These are phyloP conservation scores for Oscheius sp. DNA, from an alignment of 2,888 invertebrate genomes.

Conservation along the genomic window DNA sequence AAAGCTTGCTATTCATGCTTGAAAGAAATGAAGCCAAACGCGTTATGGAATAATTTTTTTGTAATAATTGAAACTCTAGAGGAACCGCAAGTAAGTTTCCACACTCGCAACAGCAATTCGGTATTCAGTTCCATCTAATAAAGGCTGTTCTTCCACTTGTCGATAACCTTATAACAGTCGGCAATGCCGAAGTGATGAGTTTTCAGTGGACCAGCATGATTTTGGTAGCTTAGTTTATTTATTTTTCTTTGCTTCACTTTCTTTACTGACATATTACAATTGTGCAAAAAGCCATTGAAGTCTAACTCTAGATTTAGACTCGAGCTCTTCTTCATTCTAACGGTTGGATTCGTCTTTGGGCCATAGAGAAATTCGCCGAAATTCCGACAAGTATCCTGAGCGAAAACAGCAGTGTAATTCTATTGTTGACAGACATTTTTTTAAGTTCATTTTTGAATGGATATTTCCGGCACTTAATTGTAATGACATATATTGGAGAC, in stretches of 20 bases:
- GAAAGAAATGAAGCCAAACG: constrained; percentile 32
- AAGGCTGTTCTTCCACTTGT: constrained; percentile 41
- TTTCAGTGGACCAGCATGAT: constrained; percentile 41
- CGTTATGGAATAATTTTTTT: constrained; percentile 39
- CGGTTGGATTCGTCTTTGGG: constrained; percentile 61
- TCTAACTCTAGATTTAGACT: neutral
- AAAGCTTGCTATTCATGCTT: constrained; percentile 49
- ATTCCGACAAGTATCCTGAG: constrained; percentile 28
- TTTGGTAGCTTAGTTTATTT: constrained; percentile 34
- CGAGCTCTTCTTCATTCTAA: constrained; percentile 52
- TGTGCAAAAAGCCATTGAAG: neutral
- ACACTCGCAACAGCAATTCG: neutral
- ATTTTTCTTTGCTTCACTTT: no score
- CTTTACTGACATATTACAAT: neutral
- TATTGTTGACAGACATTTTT: neutral
- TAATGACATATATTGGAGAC: constrained; percentile 56
- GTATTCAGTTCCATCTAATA: constrained; percentile 48
- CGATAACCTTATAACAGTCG: constrained; percentile 35
- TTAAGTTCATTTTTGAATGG: constrained; percentile 39
- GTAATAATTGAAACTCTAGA: constrained; percentile 49
- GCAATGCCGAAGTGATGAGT: no score
- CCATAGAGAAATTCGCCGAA: constrained; percentile 41
- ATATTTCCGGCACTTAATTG: constrained; percentile 47
- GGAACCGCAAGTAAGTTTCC: constrained; percentile 52
- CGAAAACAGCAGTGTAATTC: no score